Percentiles rank a stretch among this genome's conserved stretches.
Conservation (phyloP, 1,140 invertebrate genomes). For the Lucilia sericata region DNA sequence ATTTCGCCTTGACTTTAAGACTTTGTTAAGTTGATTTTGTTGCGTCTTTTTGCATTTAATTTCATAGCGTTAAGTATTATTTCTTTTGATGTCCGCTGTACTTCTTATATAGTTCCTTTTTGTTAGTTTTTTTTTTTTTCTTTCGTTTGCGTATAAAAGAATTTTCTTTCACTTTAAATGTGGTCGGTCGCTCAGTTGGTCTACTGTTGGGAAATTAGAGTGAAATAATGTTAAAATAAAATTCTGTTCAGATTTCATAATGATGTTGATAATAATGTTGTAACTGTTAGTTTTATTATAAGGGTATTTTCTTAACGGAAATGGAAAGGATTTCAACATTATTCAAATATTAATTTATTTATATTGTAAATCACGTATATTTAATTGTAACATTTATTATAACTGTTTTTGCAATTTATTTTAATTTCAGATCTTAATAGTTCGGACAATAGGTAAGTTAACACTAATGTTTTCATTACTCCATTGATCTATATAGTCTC, state of each 20-base stretch:
- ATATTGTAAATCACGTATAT: no score
- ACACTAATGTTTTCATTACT: no score
- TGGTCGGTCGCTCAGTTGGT: background rate
- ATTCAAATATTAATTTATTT: no score
- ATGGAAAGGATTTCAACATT: no score
- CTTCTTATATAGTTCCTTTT: background rate
- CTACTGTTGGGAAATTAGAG: background rate
- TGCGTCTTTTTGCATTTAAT: background rate
- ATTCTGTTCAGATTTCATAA: background rate
- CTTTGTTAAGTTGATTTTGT: background rate
- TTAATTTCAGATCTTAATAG: no score
- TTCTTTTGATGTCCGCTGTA: background rate
- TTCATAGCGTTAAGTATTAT: background rate
- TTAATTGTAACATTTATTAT: no score
- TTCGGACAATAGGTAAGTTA: no score
- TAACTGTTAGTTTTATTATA: background rate
- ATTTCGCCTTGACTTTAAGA: conserved; percentile 7
- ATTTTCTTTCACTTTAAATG: background rate
- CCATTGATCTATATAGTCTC: no score
- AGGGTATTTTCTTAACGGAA: no score
- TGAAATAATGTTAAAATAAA: background rate
- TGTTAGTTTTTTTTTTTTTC: background rate
- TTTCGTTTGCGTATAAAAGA: background rate
- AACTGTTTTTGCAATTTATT: no score
- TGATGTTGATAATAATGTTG: background rate